Conservation (phyloP, 2,797 vertebrate genomes). For the Notolabrus celidotus region DNA sequence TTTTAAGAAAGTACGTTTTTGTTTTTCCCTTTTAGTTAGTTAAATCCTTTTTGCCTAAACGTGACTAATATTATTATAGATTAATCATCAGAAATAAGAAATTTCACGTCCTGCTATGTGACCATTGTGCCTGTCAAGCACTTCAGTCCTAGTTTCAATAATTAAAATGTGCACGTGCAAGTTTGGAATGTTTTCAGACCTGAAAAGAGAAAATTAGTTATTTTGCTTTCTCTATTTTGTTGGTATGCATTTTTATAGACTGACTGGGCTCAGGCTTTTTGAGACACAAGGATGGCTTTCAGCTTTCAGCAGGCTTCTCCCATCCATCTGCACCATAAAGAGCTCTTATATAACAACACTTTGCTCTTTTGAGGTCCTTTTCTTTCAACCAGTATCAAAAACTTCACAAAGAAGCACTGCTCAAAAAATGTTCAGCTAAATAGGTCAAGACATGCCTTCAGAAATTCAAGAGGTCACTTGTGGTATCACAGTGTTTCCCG, state of each 20-base stretch:
- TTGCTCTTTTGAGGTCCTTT: not conserved
- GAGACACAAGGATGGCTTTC: not conserved
- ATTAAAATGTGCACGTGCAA: not conserved
- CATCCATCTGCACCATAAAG: not conserved
- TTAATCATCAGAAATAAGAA: no score
- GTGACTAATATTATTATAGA: no score
- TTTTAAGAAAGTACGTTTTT: no score
- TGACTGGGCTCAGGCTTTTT: not conserved
- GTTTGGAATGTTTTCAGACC: not conserved
- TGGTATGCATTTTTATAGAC: not conserved
- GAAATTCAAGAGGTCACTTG: conserved; percentile 33
- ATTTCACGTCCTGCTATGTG: no score
- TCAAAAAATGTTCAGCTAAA: conserved; percentile 8
- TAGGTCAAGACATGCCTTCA: conserved; percentile 13
- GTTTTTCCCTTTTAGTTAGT: no score
- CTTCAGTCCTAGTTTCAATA: no score
- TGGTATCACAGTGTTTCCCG: conserved; percentile 48
- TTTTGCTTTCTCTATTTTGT: not conserved
- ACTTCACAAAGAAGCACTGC: not conserved
- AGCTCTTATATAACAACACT: not conserved
- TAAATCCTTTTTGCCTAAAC: no score
- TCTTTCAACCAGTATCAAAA: not conserved
- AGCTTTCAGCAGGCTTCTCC: not conserved
- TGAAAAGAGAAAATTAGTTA: not conserved
- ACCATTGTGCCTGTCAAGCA: no score